phyloP scores from a whole-genome alignment of 2,888 invertebrate genomes.

The Miltochrista miniata region DNA sequence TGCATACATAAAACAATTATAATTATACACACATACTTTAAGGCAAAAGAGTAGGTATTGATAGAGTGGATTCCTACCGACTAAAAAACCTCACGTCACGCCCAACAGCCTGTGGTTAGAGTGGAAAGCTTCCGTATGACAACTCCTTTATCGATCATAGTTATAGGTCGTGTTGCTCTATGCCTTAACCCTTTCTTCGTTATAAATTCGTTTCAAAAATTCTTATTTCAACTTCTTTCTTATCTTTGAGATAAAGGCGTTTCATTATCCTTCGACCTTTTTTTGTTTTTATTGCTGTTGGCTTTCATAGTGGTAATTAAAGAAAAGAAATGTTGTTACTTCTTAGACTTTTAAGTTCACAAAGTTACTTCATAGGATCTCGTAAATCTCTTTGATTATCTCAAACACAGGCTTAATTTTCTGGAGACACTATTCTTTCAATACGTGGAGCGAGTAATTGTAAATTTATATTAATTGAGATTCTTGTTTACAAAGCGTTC shows the following conservation, averaged over 20 bases:
- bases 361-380: conserved; percentile 27
- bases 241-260: conserved; percentile 63
- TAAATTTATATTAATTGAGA: neutral
- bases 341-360: conserved; percentile 18
- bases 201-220: conserved; percentile 51
- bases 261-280: conserved; percentile 63
- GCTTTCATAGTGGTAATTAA: conserved; percentile 56
- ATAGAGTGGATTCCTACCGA: too few relatives aligned
- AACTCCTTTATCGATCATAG: too few relatives aligned
- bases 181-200: conserved; percentile 57
- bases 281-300: conserved; percentile 41
- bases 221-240: conserved; percentile 46
- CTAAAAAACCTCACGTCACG: too few relatives aligned
- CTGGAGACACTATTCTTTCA: neutral
- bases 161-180: too few relatives aligned
- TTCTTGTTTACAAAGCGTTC: neutral
- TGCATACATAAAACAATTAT: too few relatives aligned
- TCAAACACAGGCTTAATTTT: conserved; percentile 18
- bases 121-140: too few relatives aligned
- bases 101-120: too few relatives aligned
- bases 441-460: neutral
- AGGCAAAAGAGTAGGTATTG: too few relatives aligned
- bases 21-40: too few relatives aligned
- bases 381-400: conserved; percentile 34
- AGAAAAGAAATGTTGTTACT: conserved; percentile 39